phyloP scores from a whole-genome alignment of 2,888 invertebrate species.

The Campaea margaritaria region DNA sequence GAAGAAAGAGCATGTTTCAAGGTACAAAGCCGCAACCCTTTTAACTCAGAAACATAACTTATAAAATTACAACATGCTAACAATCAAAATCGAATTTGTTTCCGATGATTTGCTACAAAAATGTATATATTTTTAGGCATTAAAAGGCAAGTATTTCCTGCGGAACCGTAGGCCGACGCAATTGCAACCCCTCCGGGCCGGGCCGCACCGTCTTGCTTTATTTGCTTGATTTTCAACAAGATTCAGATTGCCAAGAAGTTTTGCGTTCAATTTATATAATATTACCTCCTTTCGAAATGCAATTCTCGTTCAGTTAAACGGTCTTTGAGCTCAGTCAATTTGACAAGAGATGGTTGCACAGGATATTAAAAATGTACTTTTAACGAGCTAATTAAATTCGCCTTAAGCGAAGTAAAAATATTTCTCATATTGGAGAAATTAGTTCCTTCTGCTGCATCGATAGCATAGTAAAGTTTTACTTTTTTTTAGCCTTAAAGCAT shows the following conservation, averaged over 20 bases:
- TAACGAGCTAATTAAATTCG: slow-evolving; percentile 25
- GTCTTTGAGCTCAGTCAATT: slow-evolving; percentile 52
- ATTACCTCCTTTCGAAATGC: slow-evolving; percentile 56
- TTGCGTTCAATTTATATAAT: slow-evolving; percentile 69
- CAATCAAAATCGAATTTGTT: slow-evolving; percentile 19
- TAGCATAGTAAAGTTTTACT: too few species aligned
- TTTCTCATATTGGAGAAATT: not conserved
- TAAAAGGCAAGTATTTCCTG: slow-evolving; percentile 57
- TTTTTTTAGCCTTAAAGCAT: too few species aligned
- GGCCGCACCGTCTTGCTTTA: slow-evolving; percentile 61
- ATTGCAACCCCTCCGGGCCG: slow-evolving; percentile 50
- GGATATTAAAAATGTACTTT: slow-evolving; percentile 11
- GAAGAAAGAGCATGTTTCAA: too few species aligned
- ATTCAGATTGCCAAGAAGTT: slow-evolving; percentile 72
- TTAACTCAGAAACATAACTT: not conserved
- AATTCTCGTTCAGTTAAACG: slow-evolving; percentile 51
- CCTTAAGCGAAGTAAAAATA: not conserved
- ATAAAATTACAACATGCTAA: not conserved
- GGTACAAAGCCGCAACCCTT: too few species aligned
- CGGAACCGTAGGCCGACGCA: slow-evolving; percentile 65
- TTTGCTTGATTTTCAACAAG: slow-evolving; percentile 72
- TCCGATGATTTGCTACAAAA: slow-evolving; percentile 43
- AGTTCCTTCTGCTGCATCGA: too few species aligned
- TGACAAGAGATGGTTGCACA: slow-evolving; percentile 42
- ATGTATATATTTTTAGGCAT: slow-evolving; percentile 55